Conservation (phyloP, 2,888 invertebrate species). For the Bellardia pandia region DNA sequence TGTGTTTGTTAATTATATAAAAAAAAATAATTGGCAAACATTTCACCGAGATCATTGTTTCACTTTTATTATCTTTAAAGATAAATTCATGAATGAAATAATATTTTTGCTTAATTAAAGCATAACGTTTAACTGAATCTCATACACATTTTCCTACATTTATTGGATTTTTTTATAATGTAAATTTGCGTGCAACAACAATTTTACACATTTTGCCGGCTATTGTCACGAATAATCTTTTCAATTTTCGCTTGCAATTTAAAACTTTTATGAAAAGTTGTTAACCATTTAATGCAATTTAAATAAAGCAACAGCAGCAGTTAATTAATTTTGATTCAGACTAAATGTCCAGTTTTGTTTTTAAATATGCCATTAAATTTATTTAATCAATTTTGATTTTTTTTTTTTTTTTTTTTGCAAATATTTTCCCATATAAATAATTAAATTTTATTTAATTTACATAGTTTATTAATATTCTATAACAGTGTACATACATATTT, state of each 20-base stretch:
- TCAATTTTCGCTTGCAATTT: not conserved
- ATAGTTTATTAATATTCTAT: constrained; percentile 31
- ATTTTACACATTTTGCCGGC: too few relatives aligned
- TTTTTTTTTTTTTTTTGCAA: constrained; percentile 20
- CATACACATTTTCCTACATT: too few relatives aligned
- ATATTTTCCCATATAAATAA: constrained; percentile 39
- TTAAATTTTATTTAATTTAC: constrained; percentile 58
- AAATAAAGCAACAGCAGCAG: constrained; percentile 20
- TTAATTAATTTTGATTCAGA: constrained; percentile 23
- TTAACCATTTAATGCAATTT: not conserved
- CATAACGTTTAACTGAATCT: too few relatives aligned
- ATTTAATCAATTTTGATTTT: constrained; percentile 20
- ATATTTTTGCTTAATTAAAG: too few relatives aligned
- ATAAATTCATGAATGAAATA: too few relatives aligned
- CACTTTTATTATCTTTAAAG: too few relatives aligned
- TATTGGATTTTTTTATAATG: too few relatives aligned
- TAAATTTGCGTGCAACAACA: too few relatives aligned
- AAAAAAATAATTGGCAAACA: too few relatives aligned
- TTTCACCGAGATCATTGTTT: too few relatives aligned
- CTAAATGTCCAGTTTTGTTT: not conserved
- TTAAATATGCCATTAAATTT: not conserved
- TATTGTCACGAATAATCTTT: not conserved
- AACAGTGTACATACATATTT: not conserved
- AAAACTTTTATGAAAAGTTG: too few relatives aligned
- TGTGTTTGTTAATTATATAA: too few relatives aligned